Conservation (phyloP, 2,888 invertebrate genomes). For the Exocentrus adspersus region DNA sequence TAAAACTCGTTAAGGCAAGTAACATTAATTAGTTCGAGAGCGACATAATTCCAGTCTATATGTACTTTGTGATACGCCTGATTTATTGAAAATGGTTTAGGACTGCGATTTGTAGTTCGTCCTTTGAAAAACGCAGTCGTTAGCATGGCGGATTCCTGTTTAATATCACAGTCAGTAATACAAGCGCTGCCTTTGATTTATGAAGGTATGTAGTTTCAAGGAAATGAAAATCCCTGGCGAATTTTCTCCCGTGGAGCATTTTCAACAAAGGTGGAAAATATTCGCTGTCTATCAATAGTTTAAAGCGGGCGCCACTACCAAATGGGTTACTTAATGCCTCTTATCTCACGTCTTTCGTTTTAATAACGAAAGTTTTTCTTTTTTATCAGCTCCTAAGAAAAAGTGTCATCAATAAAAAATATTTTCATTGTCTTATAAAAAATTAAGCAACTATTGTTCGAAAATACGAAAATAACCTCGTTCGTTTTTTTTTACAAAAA, state of each 20-base stretch:
- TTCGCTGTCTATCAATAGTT: slow-evolving; percentile 45
- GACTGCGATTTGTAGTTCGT: slow-evolving; percentile 19
- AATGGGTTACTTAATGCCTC: slow-evolving; percentile 4
- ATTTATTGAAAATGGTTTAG: slow-evolving; percentile 29
- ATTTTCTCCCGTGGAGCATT: slow-evolving; percentile 40
- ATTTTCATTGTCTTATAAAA: no score
- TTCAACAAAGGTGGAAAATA: slow-evolving; percentile 44
- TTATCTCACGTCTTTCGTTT: no score
- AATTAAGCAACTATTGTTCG: no score
- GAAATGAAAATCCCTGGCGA: slow-evolving; percentile 40
- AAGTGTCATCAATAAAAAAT: no score
- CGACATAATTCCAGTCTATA: not conserved
- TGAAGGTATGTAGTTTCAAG: slow-evolving; percentile 30
- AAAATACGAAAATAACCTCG: no score
- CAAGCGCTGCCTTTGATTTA: slow-evolving; percentile 44
- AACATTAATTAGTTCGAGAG: slow-evolving; percentile 20
- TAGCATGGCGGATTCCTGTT: slow-evolving; percentile 29
- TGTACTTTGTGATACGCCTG: slow-evolving; percentile 18
- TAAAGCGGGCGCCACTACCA: slow-evolving; percentile 31
- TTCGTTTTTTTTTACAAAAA: no score
- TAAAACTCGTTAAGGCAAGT: slow-evolving; percentile 14
- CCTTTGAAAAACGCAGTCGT: slow-evolving; percentile 28
- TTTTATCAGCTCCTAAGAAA: no score
- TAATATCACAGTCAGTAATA: slow-evolving; percentile 41
- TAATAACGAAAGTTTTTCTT: no score